phyloP scores from a whole-genome alignment of 2,113 vertebrate genomes.

The Oriolus oriolus region DNA sequence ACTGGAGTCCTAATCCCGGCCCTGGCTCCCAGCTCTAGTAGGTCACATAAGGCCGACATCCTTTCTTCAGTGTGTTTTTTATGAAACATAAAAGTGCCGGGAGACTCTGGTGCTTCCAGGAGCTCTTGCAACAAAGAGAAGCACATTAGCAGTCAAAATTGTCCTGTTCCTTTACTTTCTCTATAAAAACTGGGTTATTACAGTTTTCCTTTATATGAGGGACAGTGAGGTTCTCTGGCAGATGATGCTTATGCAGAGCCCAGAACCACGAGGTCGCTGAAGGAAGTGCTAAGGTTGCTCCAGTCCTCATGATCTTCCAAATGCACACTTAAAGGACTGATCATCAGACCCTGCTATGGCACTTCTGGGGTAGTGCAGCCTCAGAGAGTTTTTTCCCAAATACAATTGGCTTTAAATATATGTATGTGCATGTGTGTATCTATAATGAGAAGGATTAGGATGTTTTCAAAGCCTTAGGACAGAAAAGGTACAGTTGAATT shows the following conservation, averaged over 20 bases:
- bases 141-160: neutral
- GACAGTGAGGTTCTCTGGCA: neutral
- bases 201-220: neutral
- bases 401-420: neutral
- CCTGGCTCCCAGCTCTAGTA: neutral
- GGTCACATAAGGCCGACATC: neutral
- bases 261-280: neutral
- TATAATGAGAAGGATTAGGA: neutral
- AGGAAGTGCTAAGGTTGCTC: neutral
- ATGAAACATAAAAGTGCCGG: neutral
- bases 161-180: neutral
- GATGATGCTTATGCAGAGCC: neutral
- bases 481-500: neutral
- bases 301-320: neutral
- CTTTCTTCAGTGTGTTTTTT: neutral
- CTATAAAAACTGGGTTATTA: neutral
- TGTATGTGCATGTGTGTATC: neutral
- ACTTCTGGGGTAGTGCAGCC: neutral
- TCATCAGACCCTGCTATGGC: neutral
- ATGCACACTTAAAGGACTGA: neutral
- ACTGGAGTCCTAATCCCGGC: neutral
- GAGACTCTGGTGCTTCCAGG: neutral
- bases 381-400: neutral
- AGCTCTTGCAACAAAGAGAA: neutral
- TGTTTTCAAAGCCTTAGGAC: neutral